Evolutionary conservation across 2,888 invertebrate genomes (phyloP).

Genomic region (Harpagoxenus sublaevis): DNA sequence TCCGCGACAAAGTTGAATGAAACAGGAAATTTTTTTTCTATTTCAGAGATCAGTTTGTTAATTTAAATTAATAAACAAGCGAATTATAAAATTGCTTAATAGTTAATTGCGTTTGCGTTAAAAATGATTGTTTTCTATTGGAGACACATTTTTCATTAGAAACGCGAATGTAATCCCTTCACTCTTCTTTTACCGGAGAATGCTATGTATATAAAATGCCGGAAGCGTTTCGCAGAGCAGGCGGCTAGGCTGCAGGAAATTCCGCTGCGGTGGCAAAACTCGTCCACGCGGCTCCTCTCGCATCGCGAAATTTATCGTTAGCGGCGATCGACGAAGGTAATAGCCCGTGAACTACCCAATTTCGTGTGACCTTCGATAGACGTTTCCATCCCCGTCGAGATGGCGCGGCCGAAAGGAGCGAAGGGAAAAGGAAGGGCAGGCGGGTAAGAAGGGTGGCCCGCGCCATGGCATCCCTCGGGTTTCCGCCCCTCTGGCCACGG

Average conservation of each 20-base stretch:
- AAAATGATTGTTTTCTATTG: background rate
- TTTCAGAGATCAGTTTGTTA: background rate
- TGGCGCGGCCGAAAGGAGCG: constrained; percentile 34
- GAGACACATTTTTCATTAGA: background rate
- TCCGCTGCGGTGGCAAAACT: constrained; percentile 51
- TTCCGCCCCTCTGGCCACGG: constrained; percentile 48
- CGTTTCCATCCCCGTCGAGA: constrained; percentile 58
- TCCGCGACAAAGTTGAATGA: background rate
- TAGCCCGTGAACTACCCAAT: constrained; percentile 75
- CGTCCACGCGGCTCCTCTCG: constrained; percentile 36
- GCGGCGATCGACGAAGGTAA: constrained; percentile 70
- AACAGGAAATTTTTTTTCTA: background rate
- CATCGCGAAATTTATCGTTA: constrained; percentile 72
- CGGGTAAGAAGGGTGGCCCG: constrained; percentile 23
- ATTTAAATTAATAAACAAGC: background rate
- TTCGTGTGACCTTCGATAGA: constrained; percentile 74
- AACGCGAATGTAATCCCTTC: background rate
- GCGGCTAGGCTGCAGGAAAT: constrained; percentile 20
- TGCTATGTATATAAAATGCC: constrained; percentile 5
- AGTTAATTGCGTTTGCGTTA: background rate
- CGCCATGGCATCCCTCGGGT: constrained; percentile 47
- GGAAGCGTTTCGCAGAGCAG: constrained; percentile 44
- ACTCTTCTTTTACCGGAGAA: background rate
- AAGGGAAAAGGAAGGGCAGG: constrained; percentile 10
- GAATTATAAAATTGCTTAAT: background rate